Conservation (phyloP, 2,888 invertebrate species). For the Nemotelus pantherinus region DNA sequence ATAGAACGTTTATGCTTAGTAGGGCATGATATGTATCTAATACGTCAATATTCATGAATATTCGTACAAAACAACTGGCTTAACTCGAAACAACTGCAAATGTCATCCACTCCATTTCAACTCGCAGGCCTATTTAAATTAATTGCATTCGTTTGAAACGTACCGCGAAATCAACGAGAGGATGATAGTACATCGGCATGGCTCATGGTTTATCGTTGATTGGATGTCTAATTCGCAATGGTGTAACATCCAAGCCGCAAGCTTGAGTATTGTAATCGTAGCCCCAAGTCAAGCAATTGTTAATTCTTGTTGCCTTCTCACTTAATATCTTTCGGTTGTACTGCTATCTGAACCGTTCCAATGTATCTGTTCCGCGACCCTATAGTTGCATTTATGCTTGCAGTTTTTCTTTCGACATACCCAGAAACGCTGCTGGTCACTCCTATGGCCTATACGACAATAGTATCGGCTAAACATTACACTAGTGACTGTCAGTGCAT, state of each 20-base stretch:
- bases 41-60: too few species aligned
- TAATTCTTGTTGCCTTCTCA: constrained; percentile 25
- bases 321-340: constrained; percentile 15
- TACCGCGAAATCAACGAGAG: constrained; percentile 31
- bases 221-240: constrained; percentile 29
- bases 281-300: constrained; percentile 30
- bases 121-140: background rate
- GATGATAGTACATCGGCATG: constrained; percentile 7
- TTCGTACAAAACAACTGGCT: too few species aligned
- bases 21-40: too few species aligned
- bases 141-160: constrained; percentile 38
- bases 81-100: too few species aligned
- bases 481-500: background rate
- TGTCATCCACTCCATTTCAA: too few species aligned
- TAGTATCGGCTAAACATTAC: too few species aligned
- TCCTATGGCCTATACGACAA: background rate
- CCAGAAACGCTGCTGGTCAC: too few species aligned
- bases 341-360: background rate
- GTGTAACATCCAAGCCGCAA: constrained; percentile 23
- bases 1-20: too few species aligned
- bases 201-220: constrained; percentile 18
- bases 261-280: constrained; percentile 24
- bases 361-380: too few species aligned
- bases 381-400: too few species aligned
- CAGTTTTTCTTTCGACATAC: too few species aligned